phyloP scores from a whole-genome alignment of 2,888 invertebrate species.

The Cephus runcator region DNA sequence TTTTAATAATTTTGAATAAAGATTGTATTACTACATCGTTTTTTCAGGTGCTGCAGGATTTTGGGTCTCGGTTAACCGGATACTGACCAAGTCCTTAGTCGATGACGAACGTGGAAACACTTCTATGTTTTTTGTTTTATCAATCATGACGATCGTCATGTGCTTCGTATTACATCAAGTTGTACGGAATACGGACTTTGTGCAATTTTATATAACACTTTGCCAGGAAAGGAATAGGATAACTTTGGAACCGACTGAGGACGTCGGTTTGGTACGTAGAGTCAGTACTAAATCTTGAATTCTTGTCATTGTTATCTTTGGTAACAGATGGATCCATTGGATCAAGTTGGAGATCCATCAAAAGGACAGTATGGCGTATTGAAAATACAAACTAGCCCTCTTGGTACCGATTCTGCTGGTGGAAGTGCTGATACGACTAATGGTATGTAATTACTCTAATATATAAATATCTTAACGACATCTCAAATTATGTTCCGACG shows the following conservation, averaged over 20 bases:
- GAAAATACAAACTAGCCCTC: slow-evolving; percentile 79
- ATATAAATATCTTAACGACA: background rate
- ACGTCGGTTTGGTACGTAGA: slow-evolving; percentile 77
- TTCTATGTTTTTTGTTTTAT: slow-evolving; percentile 86
- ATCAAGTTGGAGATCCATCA: slow-evolving; percentile 65
- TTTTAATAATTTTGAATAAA: slow-evolving; percentile 12
- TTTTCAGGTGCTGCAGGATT: slow-evolving; percentile 83
- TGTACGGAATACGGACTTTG: slow-evolving; percentile 83
- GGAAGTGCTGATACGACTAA: slow-evolving; percentile 48
- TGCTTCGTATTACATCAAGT: slow-evolving; percentile 84
- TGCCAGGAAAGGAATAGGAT: slow-evolving; percentile 83
- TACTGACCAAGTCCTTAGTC: slow-evolving; percentile 83
- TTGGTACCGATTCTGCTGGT: slow-evolving; percentile 47
- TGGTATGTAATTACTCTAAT: slow-evolving; percentile 33
- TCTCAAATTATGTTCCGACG: background rate
- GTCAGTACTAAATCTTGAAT: slow-evolving; percentile 15
- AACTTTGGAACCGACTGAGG: slow-evolving; percentile 86
- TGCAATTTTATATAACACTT: slow-evolving; percentile 82
- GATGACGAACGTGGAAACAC: slow-evolving; percentile 84
- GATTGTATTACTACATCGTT: background rate
- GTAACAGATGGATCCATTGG: slow-evolving; percentile 73
- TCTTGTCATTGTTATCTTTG: slow-evolving; percentile 15
- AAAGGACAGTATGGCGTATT: slow-evolving; percentile 79
- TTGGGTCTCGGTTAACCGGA: slow-evolving; percentile 85
- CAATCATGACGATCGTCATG: slow-evolving; percentile 78